Conservation (phyloP, 2,888 invertebrate species). For the Hypena proboscidalis region DNA sequence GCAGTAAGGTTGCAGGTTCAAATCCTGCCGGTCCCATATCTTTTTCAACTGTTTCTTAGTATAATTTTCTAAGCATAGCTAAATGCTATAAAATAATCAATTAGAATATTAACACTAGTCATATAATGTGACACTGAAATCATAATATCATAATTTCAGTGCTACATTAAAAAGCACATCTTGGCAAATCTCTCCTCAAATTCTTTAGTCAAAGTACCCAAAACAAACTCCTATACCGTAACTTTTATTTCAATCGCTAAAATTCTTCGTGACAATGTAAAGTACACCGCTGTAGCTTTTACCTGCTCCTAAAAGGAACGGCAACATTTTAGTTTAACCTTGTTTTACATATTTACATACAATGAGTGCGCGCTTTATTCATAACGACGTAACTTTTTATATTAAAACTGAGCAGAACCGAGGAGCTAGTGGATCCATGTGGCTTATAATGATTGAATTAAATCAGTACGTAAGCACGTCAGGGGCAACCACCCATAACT, state of each 20-base stretch:
- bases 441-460: constrained; percentile 67
- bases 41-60: no score
- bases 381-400: constrained; percentile 35
- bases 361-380: constrained; percentile 29
- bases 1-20: no score
- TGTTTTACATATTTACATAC: constrained; percentile 26
- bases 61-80: no score
- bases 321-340: constrained; percentile 18
- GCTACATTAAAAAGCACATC: no score
- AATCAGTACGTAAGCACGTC: constrained; percentile 73
- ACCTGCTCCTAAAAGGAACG: constrained; percentile 11
- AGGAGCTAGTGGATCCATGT: constrained; percentile 24
- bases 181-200: no score
- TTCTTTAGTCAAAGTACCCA: no score
- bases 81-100: no score
- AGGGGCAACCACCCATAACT: constrained; percentile 75
- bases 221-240: no score
- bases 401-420: constrained; percentile 26
- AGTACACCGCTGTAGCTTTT: constrained; percentile 8
- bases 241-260: constrained; percentile 29
- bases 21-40: no score
- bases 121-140: no score
- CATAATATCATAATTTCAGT: no score
- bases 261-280: constrained; percentile 13
- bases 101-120: no score